Evolutionary conservation across 2,888 invertebrate genomes (phyloP), one percentile per base, ranked within the genome.

Genomic region (Drosophila koepferae): DNA sequence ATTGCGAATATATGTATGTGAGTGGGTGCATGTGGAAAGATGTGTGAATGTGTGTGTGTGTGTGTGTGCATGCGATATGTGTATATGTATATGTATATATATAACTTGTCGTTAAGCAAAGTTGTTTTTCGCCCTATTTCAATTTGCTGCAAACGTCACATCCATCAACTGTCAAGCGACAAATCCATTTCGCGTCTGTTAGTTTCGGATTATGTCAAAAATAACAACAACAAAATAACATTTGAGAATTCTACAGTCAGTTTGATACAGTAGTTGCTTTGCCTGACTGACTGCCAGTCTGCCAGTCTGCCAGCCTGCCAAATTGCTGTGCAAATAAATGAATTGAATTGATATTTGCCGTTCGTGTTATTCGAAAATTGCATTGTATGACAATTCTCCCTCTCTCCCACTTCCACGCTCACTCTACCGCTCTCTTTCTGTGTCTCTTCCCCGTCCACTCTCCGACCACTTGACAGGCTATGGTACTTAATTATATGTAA

Each of bases 301-400:
- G 43, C 9, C 41, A n/a, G 36, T 0, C 54, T 7, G 54, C 54
- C 54, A 20, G 77, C 63, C 65, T 63, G 63, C 62, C 78, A 81
- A 81, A 80, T 82, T 85, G 81, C 73, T 80, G 77, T 70, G 75
- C 74, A 88, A 86, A 86, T 83, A 88, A 86, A 86, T 81, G 80
- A 86, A 88, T 86, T 86, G 84, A 88, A 88, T 88, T 81, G 86
- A 86, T 88, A 81, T 88, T 88, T 86, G 72, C 82, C 66, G 72
- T 81, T 86, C 86, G 80, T 86, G 85, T 80, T 86, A 83, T 81
- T 81, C 72, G 74, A 75, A 73, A 85, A 83, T 85, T 74, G 81
- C 86, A 80, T 75, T 75, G 75, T 72, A 71, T 59, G 63, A 58
- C 58, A 58, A 36, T 58, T 44, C 14, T 34, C n/a, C n/a, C 46